A percentile compares a stretch with the other conserved stretches of the same genome.
Conservation (phyloP, 2,113 vertebrate genomes). For the Oryzias curvinotus region DNA sequence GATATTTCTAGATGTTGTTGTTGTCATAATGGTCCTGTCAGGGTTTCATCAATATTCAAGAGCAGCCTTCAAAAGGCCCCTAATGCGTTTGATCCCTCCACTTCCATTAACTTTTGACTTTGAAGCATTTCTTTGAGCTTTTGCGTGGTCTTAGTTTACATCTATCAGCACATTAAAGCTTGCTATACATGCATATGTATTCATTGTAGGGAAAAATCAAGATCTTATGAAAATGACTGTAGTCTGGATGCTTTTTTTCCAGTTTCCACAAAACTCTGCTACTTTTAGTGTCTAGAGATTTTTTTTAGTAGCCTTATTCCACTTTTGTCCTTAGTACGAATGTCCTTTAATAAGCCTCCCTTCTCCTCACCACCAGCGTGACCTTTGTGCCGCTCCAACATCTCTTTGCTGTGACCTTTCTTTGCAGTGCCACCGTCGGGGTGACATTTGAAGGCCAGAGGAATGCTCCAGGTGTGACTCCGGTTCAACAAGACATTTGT, state of each 20-base stretch:
- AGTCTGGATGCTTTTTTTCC: slow-evolving; percentile 7
- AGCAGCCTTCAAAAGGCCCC: slow-evolving; percentile 1
- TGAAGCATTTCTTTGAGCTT: slow-evolving; percentile 7
- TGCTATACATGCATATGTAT: background rate
- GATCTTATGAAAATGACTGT: slow-evolving; percentile 13
- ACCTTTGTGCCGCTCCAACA: slow-evolving; percentile 19
- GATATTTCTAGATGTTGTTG: background rate
- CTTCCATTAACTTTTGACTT: slow-evolving; percentile 4
- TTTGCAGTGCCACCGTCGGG: slow-evolving; percentile 39
- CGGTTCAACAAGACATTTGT: slow-evolving; percentile 7
- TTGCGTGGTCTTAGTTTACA: background rate
- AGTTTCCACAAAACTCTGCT: slow-evolving; percentile 24
- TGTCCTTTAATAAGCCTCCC: background rate
- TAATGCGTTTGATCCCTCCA: background rate
- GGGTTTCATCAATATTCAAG: background rate
- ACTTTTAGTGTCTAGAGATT: slow-evolving; percentile 2
- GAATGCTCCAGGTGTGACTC: slow-evolving; percentile 35
- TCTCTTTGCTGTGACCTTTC: slow-evolving; percentile 19
- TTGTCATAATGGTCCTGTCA: background rate
- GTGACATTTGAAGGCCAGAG: slow-evolving; percentile 61
- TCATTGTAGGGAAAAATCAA: background rate
- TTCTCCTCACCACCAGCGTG: slow-evolving; percentile 15
- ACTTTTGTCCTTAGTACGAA: too few relatives aligned
- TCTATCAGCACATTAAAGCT: background rate
- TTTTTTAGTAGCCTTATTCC: too few relatives aligned